A percentile compares a stretch with the other conserved stretches of the same genome.
phyloP scores from a whole-genome alignment of 2,113 vertebrate genomes.

The Nipponia nippon region DNA sequence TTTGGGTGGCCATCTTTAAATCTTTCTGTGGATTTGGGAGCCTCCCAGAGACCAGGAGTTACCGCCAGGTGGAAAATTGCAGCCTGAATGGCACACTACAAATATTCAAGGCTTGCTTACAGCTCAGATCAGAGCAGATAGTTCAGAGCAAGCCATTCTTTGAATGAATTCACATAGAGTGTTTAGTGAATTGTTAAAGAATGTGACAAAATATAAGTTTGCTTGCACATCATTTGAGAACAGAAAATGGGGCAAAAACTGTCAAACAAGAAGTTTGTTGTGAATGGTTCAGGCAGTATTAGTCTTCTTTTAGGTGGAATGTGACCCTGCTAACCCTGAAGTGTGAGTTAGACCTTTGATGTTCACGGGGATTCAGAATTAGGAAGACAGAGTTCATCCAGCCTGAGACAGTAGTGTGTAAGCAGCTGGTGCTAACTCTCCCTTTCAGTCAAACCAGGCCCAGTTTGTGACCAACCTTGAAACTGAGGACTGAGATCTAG shows the following conservation, averaged over 20 bases:
- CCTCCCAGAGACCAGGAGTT: background rate
- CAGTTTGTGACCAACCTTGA: background rate
- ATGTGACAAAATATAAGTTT: background rate
- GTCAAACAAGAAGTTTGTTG: conserved; percentile 13
- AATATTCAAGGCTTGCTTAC: background rate
- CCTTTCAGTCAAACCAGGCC: background rate
- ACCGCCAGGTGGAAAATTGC: background rate
- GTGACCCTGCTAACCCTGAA: conserved; percentile 42
- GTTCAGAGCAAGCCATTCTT: background rate
- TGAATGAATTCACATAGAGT: background rate
- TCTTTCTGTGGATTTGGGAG: background rate
- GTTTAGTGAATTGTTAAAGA: conserved; percentile 8
- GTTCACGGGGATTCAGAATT: background rate
- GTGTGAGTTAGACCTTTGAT: conserved; percentile 50
- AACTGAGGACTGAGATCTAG: background rate
- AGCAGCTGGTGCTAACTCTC: background rate
- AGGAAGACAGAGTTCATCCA: background rate
- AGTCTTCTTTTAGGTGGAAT: conserved; percentile 29
- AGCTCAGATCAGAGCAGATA: background rate
- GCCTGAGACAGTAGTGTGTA: background rate
- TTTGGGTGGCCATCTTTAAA: background rate
- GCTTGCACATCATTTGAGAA: background rate
- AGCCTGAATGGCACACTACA: background rate
- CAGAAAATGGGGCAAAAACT: background rate
- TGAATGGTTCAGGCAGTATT: background rate